These are phyloP conservation scores for Sialia sialis DNA, from an alignment of 2,113 vertebrate species.

Conservation along the genomic window DNA sequence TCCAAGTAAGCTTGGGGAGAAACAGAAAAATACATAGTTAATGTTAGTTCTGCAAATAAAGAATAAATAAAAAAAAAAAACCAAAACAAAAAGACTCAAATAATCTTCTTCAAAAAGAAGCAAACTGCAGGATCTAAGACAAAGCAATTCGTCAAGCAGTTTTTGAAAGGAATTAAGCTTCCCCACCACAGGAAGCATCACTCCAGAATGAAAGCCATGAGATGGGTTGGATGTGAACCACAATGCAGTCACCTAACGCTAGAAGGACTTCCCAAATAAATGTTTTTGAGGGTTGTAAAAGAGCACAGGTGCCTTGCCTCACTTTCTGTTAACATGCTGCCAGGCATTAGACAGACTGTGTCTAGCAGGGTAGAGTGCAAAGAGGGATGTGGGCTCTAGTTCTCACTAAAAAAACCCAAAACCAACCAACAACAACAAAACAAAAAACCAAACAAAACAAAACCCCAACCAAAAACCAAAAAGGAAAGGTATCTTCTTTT, in stretches of 20 bases:
- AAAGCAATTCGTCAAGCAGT: neutral
- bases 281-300: neutral
- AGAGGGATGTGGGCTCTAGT: neutral
- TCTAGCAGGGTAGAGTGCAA: neutral
- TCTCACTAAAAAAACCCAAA: neutral
- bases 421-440: neutral
- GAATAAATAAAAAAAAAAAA: neutral
- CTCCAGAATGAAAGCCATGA: neutral
- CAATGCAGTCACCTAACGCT: neutral
- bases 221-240: neutral
- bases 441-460: neutral
- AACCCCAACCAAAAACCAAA: neutral
- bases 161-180: neutral
- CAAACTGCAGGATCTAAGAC: neutral
- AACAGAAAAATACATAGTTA: constrained; percentile 80
- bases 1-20: constrained; percentile 99
- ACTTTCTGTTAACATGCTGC: neutral
- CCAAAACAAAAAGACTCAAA: neutral
- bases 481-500: constrained; percentile 38
- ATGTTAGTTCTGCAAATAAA: constrained; percentile 63
- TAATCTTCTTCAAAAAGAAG: constrained; percentile 22
- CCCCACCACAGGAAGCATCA: neutral
- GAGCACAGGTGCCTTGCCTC: neutral
- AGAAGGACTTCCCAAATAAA: neutral
- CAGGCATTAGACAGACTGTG: neutral